Evolutionary conservation across 1,140 invertebrate genomes (phyloP).

Genomic region (Nasonia vitripennis): DNA sequence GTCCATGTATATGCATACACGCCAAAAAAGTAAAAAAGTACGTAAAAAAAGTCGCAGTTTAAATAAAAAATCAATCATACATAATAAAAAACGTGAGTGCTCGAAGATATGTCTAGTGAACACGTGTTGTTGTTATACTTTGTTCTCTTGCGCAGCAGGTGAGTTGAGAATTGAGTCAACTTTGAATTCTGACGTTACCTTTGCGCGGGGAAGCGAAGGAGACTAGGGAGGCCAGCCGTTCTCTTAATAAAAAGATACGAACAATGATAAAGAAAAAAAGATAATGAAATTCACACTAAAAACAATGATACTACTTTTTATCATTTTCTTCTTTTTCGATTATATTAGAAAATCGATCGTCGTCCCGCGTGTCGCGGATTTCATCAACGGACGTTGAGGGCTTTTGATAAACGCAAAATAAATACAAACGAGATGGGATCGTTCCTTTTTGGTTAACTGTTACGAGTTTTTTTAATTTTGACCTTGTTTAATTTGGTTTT

Average conservation of each 20-base stretch:
- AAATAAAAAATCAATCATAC: slow-evolving; percentile 53
- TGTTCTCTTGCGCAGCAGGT: slow-evolving; percentile 74
- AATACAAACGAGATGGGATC: neutral
- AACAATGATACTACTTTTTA: slow-evolving; percentile 24
- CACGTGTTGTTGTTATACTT: slow-evolving; percentile 66
- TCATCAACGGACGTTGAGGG: neutral
- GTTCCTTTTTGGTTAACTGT: slow-evolving; percentile 12
- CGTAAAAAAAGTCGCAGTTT: slow-evolving; percentile 32
- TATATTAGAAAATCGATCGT: slow-evolving; percentile 38
- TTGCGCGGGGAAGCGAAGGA: slow-evolving; percentile 75
- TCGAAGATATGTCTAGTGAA: slow-evolving; percentile 69
- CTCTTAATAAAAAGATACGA: slow-evolving; percentile 39
- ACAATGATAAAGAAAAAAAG: slow-evolving; percentile 48
- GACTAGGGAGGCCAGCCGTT: slow-evolving; percentile 74
- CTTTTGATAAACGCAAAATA: neutral
- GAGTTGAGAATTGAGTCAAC: slow-evolving; percentile 76
- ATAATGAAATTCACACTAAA: slow-evolving; percentile 14
- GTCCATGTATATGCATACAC: slow-evolving; percentile 46
- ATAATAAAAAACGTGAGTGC: slow-evolving; percentile 66
- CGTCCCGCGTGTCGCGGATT: slow-evolving; percentile 38
- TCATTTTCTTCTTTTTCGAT: slow-evolving; percentile 42
- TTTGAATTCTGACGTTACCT: slow-evolving; percentile 71
- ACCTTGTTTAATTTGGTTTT: slow-evolving; percentile 33
- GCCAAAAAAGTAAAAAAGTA: slow-evolving; percentile 42
- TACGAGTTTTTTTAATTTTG: slow-evolving; percentile 27